Conservation (phyloP, 2,113 vertebrate species). For the Cranoglanis bouderius region DNA sequence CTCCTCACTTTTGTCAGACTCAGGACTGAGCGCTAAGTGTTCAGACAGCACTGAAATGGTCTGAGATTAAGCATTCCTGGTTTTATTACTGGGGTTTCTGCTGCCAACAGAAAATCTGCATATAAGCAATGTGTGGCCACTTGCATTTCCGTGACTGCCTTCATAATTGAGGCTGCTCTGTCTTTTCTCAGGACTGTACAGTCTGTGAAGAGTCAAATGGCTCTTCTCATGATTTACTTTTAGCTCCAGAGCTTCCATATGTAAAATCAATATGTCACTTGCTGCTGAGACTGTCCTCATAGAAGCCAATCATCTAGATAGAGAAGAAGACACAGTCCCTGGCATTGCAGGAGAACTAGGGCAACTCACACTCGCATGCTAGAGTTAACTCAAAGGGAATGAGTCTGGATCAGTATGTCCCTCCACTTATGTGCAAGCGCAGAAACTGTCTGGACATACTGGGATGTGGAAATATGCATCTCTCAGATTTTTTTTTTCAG, state of each 20-base stretch:
- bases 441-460: not conserved
- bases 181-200: not conserved
- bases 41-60: not conserved
- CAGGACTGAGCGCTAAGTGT: not conserved
- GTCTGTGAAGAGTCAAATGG: not conserved
- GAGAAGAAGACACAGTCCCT: not conserved
- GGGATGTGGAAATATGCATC: not conserved
- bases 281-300: not conserved
- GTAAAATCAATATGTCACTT: not conserved
- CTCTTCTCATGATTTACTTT: not conserved
- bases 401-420: not conserved
- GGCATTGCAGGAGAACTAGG: not conserved
- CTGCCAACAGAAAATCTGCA: not conserved
- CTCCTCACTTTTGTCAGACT: not conserved
- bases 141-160: not conserved
- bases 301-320: not conserved
- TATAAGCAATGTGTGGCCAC: not conserved
- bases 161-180: not conserved
- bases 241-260: not conserved
- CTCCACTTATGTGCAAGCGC: not conserved
- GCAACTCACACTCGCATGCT: not conserved
- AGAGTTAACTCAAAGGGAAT: not conserved
- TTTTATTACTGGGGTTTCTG: not conserved
- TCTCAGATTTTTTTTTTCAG: not conserved
- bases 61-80: not conserved